Percentiles rank a stretch among this genome's conserved stretches.
phyloP scores from a whole-genome alignment of 2,888 invertebrate genomes.

The Crioceris asparagi region DNA sequence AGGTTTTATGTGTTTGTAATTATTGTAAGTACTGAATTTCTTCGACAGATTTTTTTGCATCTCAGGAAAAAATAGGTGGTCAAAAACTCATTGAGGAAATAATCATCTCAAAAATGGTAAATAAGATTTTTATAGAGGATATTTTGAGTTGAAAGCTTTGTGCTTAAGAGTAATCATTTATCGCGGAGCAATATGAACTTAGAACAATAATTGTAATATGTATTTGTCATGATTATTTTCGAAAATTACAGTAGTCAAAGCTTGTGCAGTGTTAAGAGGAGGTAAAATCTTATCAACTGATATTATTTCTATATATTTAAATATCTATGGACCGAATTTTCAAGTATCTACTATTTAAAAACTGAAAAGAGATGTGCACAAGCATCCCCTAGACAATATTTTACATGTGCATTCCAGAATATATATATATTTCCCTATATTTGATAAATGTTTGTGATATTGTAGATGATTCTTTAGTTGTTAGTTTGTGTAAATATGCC shows the following conservation, averaged over 20 bases:
- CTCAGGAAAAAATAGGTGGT: too few species aligned
- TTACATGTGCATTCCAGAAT: conserved; percentile 34
- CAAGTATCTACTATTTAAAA: too few species aligned
- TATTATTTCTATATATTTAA: too few species aligned
- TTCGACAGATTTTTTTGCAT: too few species aligned
- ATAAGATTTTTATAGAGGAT: not conserved
- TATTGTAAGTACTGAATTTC: too few species aligned
- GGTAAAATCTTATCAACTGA: conserved; percentile 1
- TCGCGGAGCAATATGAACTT: conserved; percentile 26
- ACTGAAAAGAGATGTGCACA: conserved; percentile 23
- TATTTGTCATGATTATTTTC: conserved; percentile 19
- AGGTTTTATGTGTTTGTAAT: too few species aligned
- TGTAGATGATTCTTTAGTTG: conserved; percentile 23
- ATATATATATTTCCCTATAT: conserved; percentile 32
- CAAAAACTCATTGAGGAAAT: too few species aligned
- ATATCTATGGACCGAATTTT: conserved; percentile 20
- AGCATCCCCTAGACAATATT: conserved; percentile 35
- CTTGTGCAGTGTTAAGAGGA: conserved; percentile 18
- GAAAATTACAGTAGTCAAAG: conserved; percentile 15
- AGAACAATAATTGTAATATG: conserved; percentile 22
- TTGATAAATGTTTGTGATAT: conserved; percentile 38
- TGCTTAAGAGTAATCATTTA: conserved; percentile 5
- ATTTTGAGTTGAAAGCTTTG: conserved; percentile 6
- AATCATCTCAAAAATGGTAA: not conserved
- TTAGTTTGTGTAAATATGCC: conserved; percentile 28